Evolutionary conservation across 2,888 invertebrate genomes (phyloP).

Genomic region (Himalopsyche tibetana): DNA sequence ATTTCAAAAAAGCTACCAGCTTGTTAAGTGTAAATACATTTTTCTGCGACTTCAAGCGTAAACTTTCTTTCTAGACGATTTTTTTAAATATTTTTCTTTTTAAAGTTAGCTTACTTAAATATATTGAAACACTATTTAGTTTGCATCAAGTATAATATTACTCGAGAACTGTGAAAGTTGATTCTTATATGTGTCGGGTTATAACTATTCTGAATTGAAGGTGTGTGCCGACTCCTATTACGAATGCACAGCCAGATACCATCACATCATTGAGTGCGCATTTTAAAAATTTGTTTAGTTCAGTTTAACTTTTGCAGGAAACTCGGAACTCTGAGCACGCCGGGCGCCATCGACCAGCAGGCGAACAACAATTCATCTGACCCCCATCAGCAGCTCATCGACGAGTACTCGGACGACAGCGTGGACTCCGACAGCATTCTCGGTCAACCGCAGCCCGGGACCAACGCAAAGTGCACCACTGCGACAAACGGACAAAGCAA

Average conservation of each 20-base stretch:
- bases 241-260: neutral
- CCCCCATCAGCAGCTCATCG: constrained; percentile 55
- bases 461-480: constrained; percentile 47
- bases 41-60: too few relatives aligned
- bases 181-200: too few relatives aligned
- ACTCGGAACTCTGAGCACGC: constrained; percentile 65
- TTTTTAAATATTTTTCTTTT: too few relatives aligned
- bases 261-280: constrained; percentile 1
- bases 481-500: constrained; percentile 44
- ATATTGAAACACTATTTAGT: too few relatives aligned
- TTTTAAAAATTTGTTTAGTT: constrained; percentile 47
- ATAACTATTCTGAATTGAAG: neutral
- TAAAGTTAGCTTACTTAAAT: too few relatives aligned
- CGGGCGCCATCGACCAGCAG: constrained; percentile 61
- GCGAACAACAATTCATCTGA: constrained; percentile 61
- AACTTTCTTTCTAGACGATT: too few relatives aligned
- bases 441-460: constrained; percentile 53
- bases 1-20: too few relatives aligned
- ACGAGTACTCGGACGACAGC: constrained; percentile 64
- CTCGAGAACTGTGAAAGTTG: too few relatives aligned
- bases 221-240: neutral
- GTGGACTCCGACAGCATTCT: constrained; percentile 61
- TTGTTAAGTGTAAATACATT: too few relatives aligned
- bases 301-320: constrained; percentile 65
- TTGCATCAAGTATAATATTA: too few relatives aligned